Evolutionary conservation across 2,113 vertebrate genomes (phyloP), one percentile per base, ranked within the genome.

Genomic region (Holacanthus passer): DNA sequence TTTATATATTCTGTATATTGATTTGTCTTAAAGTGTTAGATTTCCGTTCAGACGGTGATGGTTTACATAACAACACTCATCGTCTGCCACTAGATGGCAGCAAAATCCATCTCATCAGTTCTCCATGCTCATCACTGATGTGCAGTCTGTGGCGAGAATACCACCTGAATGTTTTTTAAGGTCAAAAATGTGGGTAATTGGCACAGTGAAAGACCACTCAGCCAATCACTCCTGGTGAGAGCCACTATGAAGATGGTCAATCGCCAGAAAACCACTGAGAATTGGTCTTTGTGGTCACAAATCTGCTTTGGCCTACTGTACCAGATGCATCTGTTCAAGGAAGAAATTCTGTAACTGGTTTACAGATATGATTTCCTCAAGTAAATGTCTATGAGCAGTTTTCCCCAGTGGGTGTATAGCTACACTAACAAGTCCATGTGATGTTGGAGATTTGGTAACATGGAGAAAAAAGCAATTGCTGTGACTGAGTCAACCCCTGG

Each of bases 1-100:
- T 70, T 55, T 55, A 43, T 24, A n/a, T 45, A 12, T 50, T 59
- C 2, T 1, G 6, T 11, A 3, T 5, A 45, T 73, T 65, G 37
- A 80, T 81, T 20, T 64, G 20, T 48, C n/a, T 31, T 5, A 7
- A 27, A 53, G 52, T 47, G 43, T 55, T 66, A 0, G 5, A 35
- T 69, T 47, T 81, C 32, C 29, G 45, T 66, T 7, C 8, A 31
- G 41, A 52, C 7, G 9, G 47, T 39, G 0, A 4, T 11, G n/a
- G 27, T 88, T 69, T 56, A 74, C 19, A 12, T 37, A 48, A 65
- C 47, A 52, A 14, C 32, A 24, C 20, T 10, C 9, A 4, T 24
- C 1, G 2, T 60, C 48, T 50, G 74, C 90, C 95, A 93, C 77
- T 94, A 95, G 95, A 89, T 94, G 95, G 94, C 92, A 89, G 87